phyloP scores from a whole-genome alignment of 2,113 vertebrate genomes.

The Zapornia atra region DNA sequence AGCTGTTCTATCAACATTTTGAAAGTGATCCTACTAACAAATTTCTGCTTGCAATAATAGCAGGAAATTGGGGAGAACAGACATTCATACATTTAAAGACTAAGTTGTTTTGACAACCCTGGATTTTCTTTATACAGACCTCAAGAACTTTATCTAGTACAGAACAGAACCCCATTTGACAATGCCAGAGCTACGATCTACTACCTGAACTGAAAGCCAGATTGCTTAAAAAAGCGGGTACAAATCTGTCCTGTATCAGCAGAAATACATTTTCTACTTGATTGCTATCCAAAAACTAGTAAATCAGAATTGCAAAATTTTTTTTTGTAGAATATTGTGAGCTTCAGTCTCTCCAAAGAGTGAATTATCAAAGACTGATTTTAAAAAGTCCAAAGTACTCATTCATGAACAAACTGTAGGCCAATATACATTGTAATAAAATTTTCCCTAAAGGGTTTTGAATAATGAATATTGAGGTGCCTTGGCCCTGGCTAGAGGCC shows the following conservation, averaged over 20 bases:
- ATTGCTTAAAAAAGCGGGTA: neutral
- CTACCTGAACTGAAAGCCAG: neutral
- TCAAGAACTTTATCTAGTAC: neutral
- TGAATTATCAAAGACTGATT: neutral
- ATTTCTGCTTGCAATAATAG: neutral
- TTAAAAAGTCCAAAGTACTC: neutral
- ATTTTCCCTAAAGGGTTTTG: neutral
- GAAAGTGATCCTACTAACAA: neutral
- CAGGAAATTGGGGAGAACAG: neutral
- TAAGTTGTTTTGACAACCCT: neutral
- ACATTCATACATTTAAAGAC: neutral
- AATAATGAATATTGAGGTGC: neutral
- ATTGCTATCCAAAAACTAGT: neutral
- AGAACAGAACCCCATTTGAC: neutral
- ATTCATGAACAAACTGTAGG: neutral
- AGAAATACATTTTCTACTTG: neutral
- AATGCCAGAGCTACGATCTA: neutral
- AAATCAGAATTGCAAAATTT: neutral
- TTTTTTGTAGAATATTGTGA: neutral
- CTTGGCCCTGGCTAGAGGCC: too few relatives aligned
- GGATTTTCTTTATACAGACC: neutral
- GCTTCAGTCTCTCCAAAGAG: neutral
- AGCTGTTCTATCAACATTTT: neutral
- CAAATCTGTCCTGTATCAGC: neutral
- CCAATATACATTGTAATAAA: neutral